These are phyloP conservation scores for Halictus quadricinctus DNA, from an alignment of 2,888 invertebrate genomes.

Conservation along the genomic window DNA sequence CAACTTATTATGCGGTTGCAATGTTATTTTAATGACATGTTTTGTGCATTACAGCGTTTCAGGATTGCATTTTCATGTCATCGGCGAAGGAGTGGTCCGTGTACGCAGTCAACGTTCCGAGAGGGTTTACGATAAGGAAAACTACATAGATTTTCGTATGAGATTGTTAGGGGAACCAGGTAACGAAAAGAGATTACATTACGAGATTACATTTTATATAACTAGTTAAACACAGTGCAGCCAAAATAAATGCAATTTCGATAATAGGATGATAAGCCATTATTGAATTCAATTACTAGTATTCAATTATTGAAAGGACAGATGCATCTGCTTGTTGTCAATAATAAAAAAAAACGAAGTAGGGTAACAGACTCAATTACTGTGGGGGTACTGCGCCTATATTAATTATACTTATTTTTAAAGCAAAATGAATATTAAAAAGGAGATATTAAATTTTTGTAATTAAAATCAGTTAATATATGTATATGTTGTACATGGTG, in stretches of 20 bases:
- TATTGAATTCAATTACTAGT: too few relatives aligned
- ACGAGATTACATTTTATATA: conserved; percentile 25
- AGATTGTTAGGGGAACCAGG: conserved; percentile 94
- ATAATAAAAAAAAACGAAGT: too few relatives aligned
- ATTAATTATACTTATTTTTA: too few relatives aligned
- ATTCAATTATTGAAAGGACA: too few relatives aligned
- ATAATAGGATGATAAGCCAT: too few relatives aligned
- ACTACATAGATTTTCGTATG: conserved; percentile 98
- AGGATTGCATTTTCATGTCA: conserved; percentile 96
- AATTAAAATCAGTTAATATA: too few relatives aligned
- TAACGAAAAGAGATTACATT: conserved; percentile 74
- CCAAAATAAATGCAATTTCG: not conserved
- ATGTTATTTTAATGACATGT: conserved; percentile 30
- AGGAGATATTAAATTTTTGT: too few relatives aligned
- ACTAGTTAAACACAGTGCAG: conserved; percentile 16
- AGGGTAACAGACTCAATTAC: too few relatives aligned
- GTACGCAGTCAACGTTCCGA: conserved; percentile 92
- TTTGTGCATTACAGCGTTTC: conserved; percentile 78
- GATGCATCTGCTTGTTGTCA: too few relatives aligned
- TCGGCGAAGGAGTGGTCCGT: conserved; percentile 96
- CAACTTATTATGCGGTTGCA: not conserved
- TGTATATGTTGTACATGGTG: too few relatives aligned
- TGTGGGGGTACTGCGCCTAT: too few relatives aligned
- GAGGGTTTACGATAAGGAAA: conserved; percentile 94
- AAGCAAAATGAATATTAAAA: too few relatives aligned